Evolutionary conservation across 92 coral and sea anemone species (phyloP), one percentile per base, ranked within the genome.

Genomic region (Umimayanthus chanpuru): DNA sequence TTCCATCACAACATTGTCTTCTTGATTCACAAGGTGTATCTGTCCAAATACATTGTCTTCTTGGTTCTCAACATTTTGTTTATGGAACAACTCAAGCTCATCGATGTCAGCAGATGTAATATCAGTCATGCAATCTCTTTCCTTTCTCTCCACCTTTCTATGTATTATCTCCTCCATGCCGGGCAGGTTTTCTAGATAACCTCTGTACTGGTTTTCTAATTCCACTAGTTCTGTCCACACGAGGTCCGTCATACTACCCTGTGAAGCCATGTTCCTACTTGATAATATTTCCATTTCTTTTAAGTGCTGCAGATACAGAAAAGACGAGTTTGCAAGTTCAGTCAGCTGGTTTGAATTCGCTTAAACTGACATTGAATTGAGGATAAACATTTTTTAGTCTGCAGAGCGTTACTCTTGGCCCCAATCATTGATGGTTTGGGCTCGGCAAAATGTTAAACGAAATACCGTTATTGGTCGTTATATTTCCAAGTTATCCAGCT

Each of bases 51-150:
- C 67, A 41, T 41, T 32, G 15, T 55, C 76, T 41, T 74, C 73
- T 50, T 75, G 61, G 67, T 75, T 67, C 32, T 76, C 81, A 9
- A 88, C 87, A 65, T 85, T 85, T 41, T 88, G 84, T 38, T 80
- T 88, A 81, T 80, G 61, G 71, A 79, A 81, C 79, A 83, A 55
- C 64, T 91, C 91, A 25, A 91, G 86, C 50, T 91, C 89, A 41
- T 88, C 79, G 9, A 93, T 65, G 70, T 94, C 95, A 43, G 81
- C 93, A 67, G 76, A 78, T n/a, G 85, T 61, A 76, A 94, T 4
- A n/a, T 93, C 93, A 2, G 93, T 94, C 88, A 90, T 76, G 56
- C 92, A 75, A 16, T 74, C 89, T 18, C 83, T 91, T 40, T 94
- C 98, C 50, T 80, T 80, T 36, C 67, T 88, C 41, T 82, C 88